Evolutionary conservation across 1,140 invertebrate species (phyloP), one percentile per base, ranked within the genome.

Genomic region (Drosophila truncata): DNA sequence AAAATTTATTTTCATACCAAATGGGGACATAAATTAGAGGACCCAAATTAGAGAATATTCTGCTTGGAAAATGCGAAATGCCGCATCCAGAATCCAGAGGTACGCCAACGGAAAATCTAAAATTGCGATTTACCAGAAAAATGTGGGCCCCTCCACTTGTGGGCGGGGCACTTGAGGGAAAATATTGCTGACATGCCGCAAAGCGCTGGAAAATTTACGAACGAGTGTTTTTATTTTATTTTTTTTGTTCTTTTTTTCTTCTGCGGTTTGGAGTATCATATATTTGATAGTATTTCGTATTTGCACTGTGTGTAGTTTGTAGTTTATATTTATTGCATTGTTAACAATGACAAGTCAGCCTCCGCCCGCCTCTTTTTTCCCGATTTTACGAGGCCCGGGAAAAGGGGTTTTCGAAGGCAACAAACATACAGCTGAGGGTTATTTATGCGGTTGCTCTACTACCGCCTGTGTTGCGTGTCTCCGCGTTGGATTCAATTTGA

Each of bases 301-400:
- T 49, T 58, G 50, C 37, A 58, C 62, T 59, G 35, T 72, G 35
- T 72, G 44, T 71, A 71, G 65, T 72, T 70, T 58, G 55, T 73
- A 61, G 44, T 72, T 62, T 62, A 46, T 73, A 74, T 73, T 74
- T 73, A 74, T 73, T 78, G 73, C 57, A 41, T 82, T 82, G 77
- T 75, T 74, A 69, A 64, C 41, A 72, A 60, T 71, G 66, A 72
- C 52, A 72, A 64, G 69, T 49, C 80, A 60, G 61, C 70, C 80
- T 69, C 16, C 39, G 29, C 23, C 25, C 41, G 14, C 41, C 35
- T 13, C 23, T 23, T 37, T 35, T 20, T 58, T 18, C 41, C 5
- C 10, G 39, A 25, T 18, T 61, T 62, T 29, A 23, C 39, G 27
- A 16, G 11, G 11, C 27, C 33, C 18, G 52, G 35, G 16, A 23